A percentile compares a stretch with the other conserved stretches of the same genome.
phyloP scores from a whole-genome alignment of 1,140 invertebrate species.

The Habropoda laboriosa region DNA sequence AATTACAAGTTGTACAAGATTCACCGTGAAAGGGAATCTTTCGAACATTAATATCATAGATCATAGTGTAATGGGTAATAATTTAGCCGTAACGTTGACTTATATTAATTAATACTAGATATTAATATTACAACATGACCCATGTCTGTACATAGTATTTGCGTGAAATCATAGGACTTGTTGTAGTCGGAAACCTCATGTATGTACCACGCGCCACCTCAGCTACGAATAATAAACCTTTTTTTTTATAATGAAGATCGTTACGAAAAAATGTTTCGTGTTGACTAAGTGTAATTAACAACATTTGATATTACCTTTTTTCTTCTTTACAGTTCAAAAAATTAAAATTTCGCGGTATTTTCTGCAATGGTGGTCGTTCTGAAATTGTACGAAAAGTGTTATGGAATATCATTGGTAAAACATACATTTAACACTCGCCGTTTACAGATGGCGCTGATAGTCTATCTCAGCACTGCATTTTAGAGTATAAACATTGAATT shows the following conservation, averaged over 20 bases:
- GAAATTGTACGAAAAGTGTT: background rate
- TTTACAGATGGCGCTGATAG: background rate
- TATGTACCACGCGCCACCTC: slow-evolving; percentile 74
- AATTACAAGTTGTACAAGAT: slow-evolving; percentile 28
- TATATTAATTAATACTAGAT: slow-evolving; percentile 68
- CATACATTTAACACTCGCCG: background rate
- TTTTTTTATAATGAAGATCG: slow-evolving; percentile 60
- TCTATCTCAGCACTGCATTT: background rate
- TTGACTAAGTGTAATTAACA: background rate
- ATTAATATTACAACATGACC: slow-evolving; percentile 70
- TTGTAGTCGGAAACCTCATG: slow-evolving; percentile 74
- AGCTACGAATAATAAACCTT: slow-evolving; percentile 70
- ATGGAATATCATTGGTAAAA: background rate
- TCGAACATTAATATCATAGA: slow-evolving; percentile 60
- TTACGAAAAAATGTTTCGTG: background rate
- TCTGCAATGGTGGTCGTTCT: too few relatives aligned
- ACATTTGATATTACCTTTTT: background rate
- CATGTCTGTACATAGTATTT: slow-evolving; percentile 74
- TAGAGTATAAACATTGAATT: background rate
- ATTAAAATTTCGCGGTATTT: too few relatives aligned
- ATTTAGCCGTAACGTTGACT: slow-evolving; percentile 67
- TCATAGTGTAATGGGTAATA: slow-evolving; percentile 68
- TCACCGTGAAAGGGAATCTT: slow-evolving; percentile 10
- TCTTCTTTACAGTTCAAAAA: background rate
- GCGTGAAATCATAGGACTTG: slow-evolving; percentile 71